Evolutionary conservation across 2,113 vertebrate genomes (phyloP).

Genomic region (Melanerpes formicivorus): DNA sequence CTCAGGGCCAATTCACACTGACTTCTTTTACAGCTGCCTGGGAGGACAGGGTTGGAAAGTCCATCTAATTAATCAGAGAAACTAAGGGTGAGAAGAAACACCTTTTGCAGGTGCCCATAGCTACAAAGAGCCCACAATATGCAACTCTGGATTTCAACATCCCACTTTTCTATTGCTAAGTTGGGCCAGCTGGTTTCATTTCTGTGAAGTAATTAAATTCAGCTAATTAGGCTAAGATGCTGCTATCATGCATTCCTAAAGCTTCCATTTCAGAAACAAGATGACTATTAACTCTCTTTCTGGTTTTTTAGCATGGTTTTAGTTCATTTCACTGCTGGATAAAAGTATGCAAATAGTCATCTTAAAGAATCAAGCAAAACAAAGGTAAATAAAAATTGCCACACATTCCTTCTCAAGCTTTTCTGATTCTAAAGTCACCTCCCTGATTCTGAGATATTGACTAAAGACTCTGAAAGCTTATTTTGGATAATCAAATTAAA

Average conservation of each 20-base stretch:
- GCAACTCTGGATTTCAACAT: background rate
- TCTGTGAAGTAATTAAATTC: conserved; percentile 40
- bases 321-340: background rate
- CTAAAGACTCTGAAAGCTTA: conserved; percentile 23
- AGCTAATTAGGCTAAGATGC: conserved; percentile 38
- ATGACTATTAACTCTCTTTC: background rate
- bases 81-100: background rate
- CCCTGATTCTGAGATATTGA: conserved; percentile 14
- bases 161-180: background rate
- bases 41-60: background rate
- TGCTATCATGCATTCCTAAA: conserved; percentile 7
- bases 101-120: background rate
- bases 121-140: background rate
- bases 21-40: background rate
- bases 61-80: background rate
- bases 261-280: background rate
- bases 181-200: conserved; percentile 15
- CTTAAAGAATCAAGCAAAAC: conserved; percentile 1
- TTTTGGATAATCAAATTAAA: conserved; percentile 26
- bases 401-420: background rate
- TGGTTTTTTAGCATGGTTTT: background rate
- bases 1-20: background rate
- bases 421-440: background rate
- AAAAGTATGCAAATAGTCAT: conserved; percentile 13
- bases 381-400: conserved; percentile 8